Conservation (phyloP, 2,797 vertebrate species). For the Eremophila alpestris region DNA sequence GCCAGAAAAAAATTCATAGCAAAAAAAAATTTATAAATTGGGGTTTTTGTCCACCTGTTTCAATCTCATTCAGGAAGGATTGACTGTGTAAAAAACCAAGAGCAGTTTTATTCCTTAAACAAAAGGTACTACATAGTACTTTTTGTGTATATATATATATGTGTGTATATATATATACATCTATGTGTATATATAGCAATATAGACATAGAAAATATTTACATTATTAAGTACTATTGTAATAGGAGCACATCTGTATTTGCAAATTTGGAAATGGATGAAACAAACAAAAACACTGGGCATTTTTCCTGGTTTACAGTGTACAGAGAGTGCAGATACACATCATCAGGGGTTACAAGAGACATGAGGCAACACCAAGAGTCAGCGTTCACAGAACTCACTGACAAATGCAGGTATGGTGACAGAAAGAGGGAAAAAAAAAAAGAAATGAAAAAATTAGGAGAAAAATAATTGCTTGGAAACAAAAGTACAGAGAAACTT, state of each 20-base stretch:
- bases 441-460: rapidly evolving
- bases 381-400: not conserved
- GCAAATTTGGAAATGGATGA: not conserved
- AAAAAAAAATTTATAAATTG: not conserved
- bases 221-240: not conserved
- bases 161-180: too few relatives aligned
- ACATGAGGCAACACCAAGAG: not conserved
- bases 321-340: not conserved
- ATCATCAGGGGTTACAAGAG: not conserved
- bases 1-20: not conserved
- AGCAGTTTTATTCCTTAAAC: not conserved
- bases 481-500: not conserved
- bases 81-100: not conserved
- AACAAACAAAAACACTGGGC: not conserved
- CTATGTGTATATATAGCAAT: not conserved
- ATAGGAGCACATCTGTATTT: not conserved
- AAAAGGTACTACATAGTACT: not conserved
- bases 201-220: not conserved
- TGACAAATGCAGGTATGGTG: not conserved
- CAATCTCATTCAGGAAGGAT: not conserved
- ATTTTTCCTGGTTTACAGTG: not conserved
- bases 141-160: too few relatives aligned
- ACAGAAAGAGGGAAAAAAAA: not conserved
- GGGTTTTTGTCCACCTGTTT: not conserved
- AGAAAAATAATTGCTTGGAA: not conserved